Evolutionary conservation across 2,797 vertebrate species (phyloP), one percentile per base, ranked within the genome.

Genomic region (Sphenopsis melanotis): DNA sequence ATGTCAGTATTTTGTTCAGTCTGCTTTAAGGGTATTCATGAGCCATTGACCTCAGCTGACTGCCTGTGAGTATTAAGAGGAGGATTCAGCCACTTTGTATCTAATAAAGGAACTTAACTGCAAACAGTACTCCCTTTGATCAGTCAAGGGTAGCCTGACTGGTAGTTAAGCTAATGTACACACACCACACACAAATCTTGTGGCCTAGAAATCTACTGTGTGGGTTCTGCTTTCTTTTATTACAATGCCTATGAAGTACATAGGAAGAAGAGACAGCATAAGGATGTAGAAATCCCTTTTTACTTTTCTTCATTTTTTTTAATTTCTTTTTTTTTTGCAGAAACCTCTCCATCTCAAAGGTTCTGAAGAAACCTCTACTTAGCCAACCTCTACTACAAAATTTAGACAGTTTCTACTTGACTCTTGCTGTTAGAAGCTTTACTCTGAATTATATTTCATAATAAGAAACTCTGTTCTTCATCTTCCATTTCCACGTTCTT

Each of bases 131-230:
- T 66, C 6, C 7, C 12, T 15, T 24, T 53, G 14, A 57, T 63
- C 37, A 26, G 11, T 4, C 0, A 1, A 11, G 13, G 4, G 3
- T 22, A 49, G 36, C 22, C 21, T 32, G 66, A 78, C 1, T 2
- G 10, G 10, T 50, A 27, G 15, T 63, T 55, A 56, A 59, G 4
- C 1, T 6, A 3, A 26, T 53, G 9, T n/a, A 29, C 8, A 32
- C 6, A 37, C 15, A 23, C 4, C 0, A 2, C 20, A 16, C 6
- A 9, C 11, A n/a, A 46, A 34, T 21, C 16, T 36, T 37, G 34
- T 36, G 34, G 34, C 24, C 8, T 26, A 26, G 16, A 37, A 57
- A 36, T 57, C 34, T 57, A 36, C 34, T 36, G 8, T 37, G 56
- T 57, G 34, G n/a, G 11, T 26, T 57, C 34, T 26, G 15, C 34